Percentiles rank a stretch among this genome's conserved stretches.
Evolutionary conservation across 2,113 vertebrate species (phyloP).

Genomic region (Todiramphus saurophagus): DNA sequence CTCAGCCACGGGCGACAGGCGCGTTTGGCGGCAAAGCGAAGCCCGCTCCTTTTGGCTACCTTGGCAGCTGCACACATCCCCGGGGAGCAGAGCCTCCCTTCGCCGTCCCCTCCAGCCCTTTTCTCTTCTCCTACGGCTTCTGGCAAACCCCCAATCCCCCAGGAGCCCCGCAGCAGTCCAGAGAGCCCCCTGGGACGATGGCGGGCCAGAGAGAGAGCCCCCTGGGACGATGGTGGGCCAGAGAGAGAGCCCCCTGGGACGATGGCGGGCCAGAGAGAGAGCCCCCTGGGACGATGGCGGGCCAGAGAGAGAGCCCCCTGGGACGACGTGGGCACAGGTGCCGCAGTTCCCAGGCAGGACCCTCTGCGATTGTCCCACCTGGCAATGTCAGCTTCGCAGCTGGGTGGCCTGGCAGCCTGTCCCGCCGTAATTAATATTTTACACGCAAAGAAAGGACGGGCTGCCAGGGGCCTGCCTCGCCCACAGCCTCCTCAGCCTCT

Average conservation of each 20-base stretch:
- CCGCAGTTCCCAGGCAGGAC: neutral
- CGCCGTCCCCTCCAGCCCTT: neutral
- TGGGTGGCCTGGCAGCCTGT: neutral
- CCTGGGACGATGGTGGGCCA: neutral
- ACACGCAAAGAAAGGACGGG: neutral
- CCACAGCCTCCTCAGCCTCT: neutral
- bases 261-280: neutral
- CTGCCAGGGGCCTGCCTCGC: neutral
- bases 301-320: neutral
- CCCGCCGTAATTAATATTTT: neutral
- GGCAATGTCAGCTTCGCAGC: neutral
- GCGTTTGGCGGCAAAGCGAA: neutral
- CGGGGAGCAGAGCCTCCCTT: neutral
- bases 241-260: neutral
- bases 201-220: neutral
- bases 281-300: neutral
- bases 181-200: neutral
- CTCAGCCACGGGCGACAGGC: neutral
- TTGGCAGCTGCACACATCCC: neutral
- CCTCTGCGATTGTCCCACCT: neutral
- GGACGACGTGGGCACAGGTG: neutral
- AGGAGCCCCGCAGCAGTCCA: neutral
- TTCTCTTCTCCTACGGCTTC: neutral
- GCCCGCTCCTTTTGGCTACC: neutral
- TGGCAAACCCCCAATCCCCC: neutral